A percentile compares a stretch with the other conserved stretches of the same genome.
These are phyloP conservation scores for Pristionchus maxplancki DNA, from an alignment of 2,888 invertebrate species.

Conservation along the genomic window DNA sequence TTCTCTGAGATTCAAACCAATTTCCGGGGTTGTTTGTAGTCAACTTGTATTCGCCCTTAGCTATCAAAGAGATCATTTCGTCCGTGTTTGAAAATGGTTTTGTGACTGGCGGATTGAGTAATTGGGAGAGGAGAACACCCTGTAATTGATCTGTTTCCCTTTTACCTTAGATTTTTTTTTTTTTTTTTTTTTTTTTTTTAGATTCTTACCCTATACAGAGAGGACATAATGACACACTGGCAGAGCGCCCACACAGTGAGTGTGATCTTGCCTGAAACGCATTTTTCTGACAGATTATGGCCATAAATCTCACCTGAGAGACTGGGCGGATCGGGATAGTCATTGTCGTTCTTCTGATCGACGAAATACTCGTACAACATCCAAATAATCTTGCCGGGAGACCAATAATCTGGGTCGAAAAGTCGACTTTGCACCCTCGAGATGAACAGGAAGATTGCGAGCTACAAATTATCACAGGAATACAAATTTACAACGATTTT, in stretches of 20 bases:
- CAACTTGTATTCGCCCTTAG: conserved; percentile 32
- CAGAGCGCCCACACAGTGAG: conserved; percentile 43
- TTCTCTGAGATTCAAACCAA: background rate
- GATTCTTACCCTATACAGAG: background rate
- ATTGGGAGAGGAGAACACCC: background rate
- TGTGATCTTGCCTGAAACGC: conserved; percentile 15
- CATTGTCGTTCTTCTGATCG: conserved; percentile 44
- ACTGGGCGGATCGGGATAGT: conserved; percentile 30
- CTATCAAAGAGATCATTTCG: conserved; percentile 39
- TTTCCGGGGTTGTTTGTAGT: conserved; percentile 41
- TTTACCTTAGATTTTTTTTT: background rate
- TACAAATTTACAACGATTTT: too few relatives aligned
- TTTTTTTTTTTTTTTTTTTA: background rate
- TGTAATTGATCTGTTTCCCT: background rate
- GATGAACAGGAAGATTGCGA: background rate
- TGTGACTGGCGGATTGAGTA: conserved; percentile 19
- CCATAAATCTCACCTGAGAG: background rate
- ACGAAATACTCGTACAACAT: conserved; percentile 38
- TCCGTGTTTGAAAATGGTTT: conserved; percentile 24
- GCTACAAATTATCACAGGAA: background rate
- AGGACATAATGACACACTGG: conserved; percentile 28
- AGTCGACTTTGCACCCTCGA: conserved; percentile 21
- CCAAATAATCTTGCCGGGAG: background rate
- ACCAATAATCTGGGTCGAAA: conserved; percentile 40
- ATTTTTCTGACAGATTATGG: background rate